phyloP scores from a whole-genome alignment of 2,113 vertebrate species.

The Pyxicephalus adspersus region DNA sequence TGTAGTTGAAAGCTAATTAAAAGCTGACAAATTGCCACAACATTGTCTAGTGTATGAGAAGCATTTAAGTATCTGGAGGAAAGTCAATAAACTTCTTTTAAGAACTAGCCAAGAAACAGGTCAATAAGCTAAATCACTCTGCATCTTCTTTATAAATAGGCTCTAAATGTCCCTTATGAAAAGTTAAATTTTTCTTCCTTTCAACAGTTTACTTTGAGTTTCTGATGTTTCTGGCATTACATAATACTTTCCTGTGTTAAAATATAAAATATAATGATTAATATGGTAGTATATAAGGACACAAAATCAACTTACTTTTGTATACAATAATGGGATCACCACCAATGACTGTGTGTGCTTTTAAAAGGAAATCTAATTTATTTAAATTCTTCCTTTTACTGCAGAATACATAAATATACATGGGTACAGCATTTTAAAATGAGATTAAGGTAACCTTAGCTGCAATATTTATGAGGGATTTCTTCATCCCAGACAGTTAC shows the following conservation, averaged over 20 bases:
- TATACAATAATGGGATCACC: neutral
- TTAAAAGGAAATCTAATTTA: constrained; percentile 33
- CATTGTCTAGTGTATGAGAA: no score
- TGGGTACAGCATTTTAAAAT: constrained; percentile 28
- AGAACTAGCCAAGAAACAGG: no score
- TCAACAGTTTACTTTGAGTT: neutral
- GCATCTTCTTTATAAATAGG: no score
- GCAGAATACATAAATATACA: constrained; percentile 1
- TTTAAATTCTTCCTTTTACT: constrained; percentile 1
- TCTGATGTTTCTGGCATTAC: neutral
- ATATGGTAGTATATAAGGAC: neutral
- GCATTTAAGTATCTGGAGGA: no score
- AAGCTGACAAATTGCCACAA: no score
- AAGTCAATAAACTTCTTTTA: no score
- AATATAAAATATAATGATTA: neutral
- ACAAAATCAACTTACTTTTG: constrained; percentile 5
- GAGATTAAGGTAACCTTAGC: constrained; percentile 6
- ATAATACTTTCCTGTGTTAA: constrained; percentile 5
- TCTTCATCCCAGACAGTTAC: neutral
- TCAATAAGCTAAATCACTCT: no score
- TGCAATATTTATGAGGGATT: neutral
- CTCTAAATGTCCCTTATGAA: no score
- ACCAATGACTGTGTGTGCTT: neutral
- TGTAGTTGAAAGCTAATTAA: no score
- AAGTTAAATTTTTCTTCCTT: neutral